Percentiles rank a stretch among this genome's conserved stretches.
Conservation (phyloP, 53 echinoderm and acorn worm species). For the Mesocentrotus franciscanus region DNA sequence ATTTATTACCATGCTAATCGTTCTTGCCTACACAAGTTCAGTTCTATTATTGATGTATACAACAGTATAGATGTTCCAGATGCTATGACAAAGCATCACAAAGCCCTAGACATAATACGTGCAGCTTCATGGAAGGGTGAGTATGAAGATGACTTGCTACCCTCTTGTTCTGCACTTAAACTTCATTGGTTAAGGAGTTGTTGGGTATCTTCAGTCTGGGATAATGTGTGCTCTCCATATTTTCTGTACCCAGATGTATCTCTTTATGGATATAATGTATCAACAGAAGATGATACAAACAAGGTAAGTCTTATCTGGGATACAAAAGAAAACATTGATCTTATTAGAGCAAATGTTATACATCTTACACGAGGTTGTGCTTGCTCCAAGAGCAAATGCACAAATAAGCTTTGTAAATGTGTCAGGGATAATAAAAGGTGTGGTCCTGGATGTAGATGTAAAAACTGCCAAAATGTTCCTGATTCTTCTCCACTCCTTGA, state of each 20-base stretch:
- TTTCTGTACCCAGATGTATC: conserved; percentile 26
- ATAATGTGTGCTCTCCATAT: background rate
- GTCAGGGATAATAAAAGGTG: conserved; percentile 3
- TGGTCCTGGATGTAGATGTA: conserved; percentile 37
- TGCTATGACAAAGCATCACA: background rate
- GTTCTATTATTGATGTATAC: conserved; percentile 60
- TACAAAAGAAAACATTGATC: conserved; percentile 46
- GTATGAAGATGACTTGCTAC: conserved; percentile 45
- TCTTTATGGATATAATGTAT: conserved; percentile 43
- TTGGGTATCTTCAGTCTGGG: conserved; percentile 53
- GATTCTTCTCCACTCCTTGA: no score
- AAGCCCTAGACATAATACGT: conserved; percentile 61
- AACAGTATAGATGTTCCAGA: conserved; percentile 30
- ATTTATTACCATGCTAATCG: conserved; percentile 72
- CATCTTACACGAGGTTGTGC: conserved; percentile 50
- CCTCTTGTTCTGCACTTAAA: background rate
- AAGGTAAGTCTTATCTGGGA: conserved; percentile 38
- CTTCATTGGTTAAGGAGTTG: conserved; percentile 55
- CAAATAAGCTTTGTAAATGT: conserved; percentile 35
- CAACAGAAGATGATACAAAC: background rate
- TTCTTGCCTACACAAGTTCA: conserved; percentile 57
- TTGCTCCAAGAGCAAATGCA: conserved; percentile 46
- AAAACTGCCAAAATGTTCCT: conserved; percentile 17
- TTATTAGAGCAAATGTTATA: conserved; percentile 32
- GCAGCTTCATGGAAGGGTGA: conserved; percentile 69